Evolutionary conservation across 2,113 vertebrate genomes (phyloP), one percentile per base, ranked within the genome.

Genomic region (Phyllopteryx taeniolatus): DNA sequence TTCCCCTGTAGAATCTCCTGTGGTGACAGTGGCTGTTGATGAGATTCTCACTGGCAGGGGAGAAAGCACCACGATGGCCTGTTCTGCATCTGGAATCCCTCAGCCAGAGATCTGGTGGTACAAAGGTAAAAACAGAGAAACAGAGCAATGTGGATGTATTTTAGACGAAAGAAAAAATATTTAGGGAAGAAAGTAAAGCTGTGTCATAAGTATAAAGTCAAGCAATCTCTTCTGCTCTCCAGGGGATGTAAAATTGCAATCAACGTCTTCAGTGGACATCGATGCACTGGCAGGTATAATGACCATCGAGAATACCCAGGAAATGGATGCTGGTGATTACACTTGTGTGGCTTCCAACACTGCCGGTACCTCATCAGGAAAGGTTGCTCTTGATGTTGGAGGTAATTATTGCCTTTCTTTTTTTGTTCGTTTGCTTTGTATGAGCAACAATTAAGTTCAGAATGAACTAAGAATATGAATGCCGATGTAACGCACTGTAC

Each of bases 31-130:
- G 66, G 86, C 92, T 71, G 90, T 92, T 75, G 94, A 90, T 69
- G 93, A 96, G 83, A 90, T 98, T 66, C 92, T 99, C 71, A 93
- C 94, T 81, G 94, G 93, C 74, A 88, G 95, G 59, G 96, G 96
- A 90, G 94, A 96, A 73, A 95, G 91, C 0, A 94, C 95, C 0
- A 22, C 93, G 22, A 92, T 99, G 95, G 94, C 95, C 83, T 99
- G 98, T 72, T 92, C 90, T 80, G 90, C 93, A 1, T 94, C 93
- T 54, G 98, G 98, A 60, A 72, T 95, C 67, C 98, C 97, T 49
- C 84, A 86, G n/a, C 96, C 98, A 0, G 92, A 94, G 7, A 89
- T 99, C 70, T 90, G 85, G 78, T 99, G 98, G 98, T 97, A 96
- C 91, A 99, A 97, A 98, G 96, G 98, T 99, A 89, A 79, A 70